Conservation (phyloP, 2,113 vertebrate genomes). For the Bubo bubo region DNA sequence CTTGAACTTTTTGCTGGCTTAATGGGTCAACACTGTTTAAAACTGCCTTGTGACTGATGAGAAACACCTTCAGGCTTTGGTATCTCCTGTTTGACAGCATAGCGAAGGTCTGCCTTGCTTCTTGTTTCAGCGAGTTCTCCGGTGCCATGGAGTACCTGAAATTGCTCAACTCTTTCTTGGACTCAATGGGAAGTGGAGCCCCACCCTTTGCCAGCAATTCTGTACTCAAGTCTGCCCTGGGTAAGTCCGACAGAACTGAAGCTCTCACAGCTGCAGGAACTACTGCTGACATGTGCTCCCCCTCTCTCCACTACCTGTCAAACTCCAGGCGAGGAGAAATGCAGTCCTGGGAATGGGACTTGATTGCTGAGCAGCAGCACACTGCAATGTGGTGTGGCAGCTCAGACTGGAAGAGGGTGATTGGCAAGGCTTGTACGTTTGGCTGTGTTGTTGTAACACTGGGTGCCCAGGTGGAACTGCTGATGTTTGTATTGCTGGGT, state of each 20-base stretch:
- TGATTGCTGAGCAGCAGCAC: neutral
- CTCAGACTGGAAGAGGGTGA: neutral
- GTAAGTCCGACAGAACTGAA: constrained; percentile 52
- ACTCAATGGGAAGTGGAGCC: constrained; percentile 76
- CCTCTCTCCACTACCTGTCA: neutral
- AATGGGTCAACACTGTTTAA: neutral
- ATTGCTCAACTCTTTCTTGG: constrained; percentile 89
- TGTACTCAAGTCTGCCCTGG: constrained; percentile 73
- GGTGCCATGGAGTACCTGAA: constrained; percentile 89
- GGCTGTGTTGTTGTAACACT: neutral
- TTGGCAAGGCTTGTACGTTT: neutral
- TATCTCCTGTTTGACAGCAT: neutral
- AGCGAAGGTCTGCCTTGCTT: neutral
- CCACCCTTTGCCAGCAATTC: constrained; percentile 72
- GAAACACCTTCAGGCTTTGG: neutral
- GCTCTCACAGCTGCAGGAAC: neutral
- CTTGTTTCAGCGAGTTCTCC: constrained; percentile 86
- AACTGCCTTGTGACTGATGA: neutral
- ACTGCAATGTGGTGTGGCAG: neutral
- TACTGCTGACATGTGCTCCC: neutral
- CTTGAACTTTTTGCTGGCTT: neutral
- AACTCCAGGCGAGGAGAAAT: neutral
- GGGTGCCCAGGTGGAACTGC: neutral
- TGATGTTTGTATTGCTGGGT: neutral
- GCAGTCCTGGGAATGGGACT: neutral